Conservation (phyloP, 2,888 invertebrate genomes). For the Oxystoma pomonae region DNA sequence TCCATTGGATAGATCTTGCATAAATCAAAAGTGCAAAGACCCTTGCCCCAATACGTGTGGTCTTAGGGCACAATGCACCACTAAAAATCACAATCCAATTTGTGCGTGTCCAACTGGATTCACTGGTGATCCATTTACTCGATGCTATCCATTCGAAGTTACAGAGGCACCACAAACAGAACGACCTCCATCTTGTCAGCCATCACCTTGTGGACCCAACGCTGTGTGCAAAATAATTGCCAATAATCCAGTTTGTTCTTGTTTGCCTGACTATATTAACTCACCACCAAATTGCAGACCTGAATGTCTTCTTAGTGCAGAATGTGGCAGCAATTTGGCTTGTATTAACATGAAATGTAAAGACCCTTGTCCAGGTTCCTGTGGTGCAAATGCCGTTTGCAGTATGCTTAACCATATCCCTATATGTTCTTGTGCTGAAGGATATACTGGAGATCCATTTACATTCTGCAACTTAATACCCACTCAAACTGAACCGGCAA, state of each 20-base stretch:
- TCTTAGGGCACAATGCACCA: constrained; percentile 76
- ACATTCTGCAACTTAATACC: constrained; percentile 62
- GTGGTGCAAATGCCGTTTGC: constrained; percentile 75
- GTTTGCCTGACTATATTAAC: constrained; percentile 73
- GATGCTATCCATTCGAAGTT: constrained; percentile 59
- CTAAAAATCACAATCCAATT: constrained; percentile 81
- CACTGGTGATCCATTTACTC: constrained; percentile 82
- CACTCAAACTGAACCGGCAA: constrained; percentile 42
- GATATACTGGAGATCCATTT: constrained; percentile 78
- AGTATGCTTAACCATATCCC: constrained; percentile 76
- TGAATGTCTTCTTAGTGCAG: constrained; percentile 74
- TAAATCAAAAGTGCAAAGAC: constrained; percentile 81
- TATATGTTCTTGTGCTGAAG: constrained; percentile 72
- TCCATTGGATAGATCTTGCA: constrained; percentile 73
- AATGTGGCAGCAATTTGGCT: constrained; percentile 72
- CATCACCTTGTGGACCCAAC: constrained; percentile 82
- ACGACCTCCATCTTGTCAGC: constrained; percentile 70
- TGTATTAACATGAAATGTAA: constrained; percentile 76
- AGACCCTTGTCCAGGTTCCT: constrained; percentile 80
- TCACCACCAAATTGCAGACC: constrained; percentile 75
- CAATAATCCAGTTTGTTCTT: constrained; percentile 74
- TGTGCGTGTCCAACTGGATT: constrained; percentile 82
- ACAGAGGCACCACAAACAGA: constrained; percentile 51
- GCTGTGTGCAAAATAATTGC: constrained; percentile 72
- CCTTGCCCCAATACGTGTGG: constrained; percentile 87